These are phyloP conservation scores for Margarornis squamiger DNA, from an alignment of 2,797 vertebrate genomes.

Conservation along the genomic window DNA sequence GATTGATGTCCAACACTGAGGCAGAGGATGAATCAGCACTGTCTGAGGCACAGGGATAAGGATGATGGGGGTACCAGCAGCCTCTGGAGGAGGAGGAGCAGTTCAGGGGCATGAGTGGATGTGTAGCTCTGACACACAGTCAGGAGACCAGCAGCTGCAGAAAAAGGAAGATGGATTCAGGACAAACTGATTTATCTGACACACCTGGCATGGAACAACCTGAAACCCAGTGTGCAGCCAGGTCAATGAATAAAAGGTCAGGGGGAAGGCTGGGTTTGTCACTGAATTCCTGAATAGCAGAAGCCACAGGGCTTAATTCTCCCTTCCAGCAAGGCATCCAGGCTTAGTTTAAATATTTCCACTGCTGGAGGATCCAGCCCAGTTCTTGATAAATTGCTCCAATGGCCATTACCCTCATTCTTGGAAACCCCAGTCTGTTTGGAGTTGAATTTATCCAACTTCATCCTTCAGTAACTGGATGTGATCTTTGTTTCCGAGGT, in stretches of 20 bases:
- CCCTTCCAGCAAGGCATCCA: not conserved
- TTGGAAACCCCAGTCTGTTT: not conserved
- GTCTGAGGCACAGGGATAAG: fast-evolving
- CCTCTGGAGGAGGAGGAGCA: not conserved
- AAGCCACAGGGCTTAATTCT: not conserved
- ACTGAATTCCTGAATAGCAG: not conserved
- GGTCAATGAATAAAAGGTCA: not conserved
- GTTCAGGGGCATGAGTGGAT: not conserved
- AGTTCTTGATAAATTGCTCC: not conserved
- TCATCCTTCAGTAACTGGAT: not conserved
- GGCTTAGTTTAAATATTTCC: not conserved
- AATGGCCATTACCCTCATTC: not conserved
- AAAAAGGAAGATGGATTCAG: not conserved
- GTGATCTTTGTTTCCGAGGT: not conserved
- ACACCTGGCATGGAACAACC: not conserved
- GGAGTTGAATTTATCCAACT: not conserved
- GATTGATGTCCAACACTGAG: not conserved
- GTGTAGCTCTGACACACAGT: not conserved
- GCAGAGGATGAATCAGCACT: not conserved
- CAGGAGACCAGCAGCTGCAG: not conserved
- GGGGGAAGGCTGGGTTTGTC: not conserved
- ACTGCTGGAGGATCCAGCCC: not conserved
- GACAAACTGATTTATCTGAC: not conserved
- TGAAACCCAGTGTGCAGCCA: not conserved
- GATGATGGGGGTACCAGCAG: not conserved